phyloP scores from a whole-genome alignment of 2,888 invertebrate species.

The Zygothrica quintamaculata region DNA sequence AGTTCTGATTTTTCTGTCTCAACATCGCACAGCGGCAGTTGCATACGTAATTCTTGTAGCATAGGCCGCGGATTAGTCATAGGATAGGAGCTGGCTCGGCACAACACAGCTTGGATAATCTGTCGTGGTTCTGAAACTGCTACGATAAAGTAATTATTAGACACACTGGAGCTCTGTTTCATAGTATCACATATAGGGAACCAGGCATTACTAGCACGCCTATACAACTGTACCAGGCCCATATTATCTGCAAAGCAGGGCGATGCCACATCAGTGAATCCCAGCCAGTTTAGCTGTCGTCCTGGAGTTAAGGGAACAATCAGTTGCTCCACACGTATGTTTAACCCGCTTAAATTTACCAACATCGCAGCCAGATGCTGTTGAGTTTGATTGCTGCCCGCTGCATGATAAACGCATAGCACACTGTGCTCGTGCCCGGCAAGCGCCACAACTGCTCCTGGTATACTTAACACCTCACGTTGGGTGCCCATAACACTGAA shows the following conservation, averaged over 20 bases:
- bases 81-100: constrained; percentile 95
- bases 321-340: constrained; percentile 86
- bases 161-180: constrained; percentile 88
- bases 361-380: constrained; percentile 86
- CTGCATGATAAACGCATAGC: constrained; percentile 88
- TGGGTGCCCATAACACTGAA: constrained; percentile 95
- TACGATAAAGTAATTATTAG: constrained; percentile 91
- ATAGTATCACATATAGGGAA: constrained; percentile 91
- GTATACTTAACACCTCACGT: constrained; percentile 89
- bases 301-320: constrained; percentile 88
- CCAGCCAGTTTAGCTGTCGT: constrained; percentile 89
- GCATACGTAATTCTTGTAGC: constrained; percentile 90
- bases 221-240: constrained; percentile 90
- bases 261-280: constrained; percentile 92
- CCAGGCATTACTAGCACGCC: constrained; percentile 90
- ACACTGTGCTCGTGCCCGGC: constrained; percentile 87
- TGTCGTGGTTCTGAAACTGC: constrained; percentile 92
- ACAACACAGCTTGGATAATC: constrained; percentile 92
- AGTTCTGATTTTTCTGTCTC: constrained; percentile 92
- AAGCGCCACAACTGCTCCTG: constrained; percentile 90
- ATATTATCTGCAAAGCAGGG: constrained; percentile 91
- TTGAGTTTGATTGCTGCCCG: constrained; percentile 85
- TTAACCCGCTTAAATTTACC: constrained; percentile 85
- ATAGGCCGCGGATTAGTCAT: constrained; percentile 94
- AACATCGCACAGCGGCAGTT: constrained; percentile 91